Evolutionary conservation across 1,140 invertebrate genomes (phyloP).

Genomic region (Caenorhabditis briggsae): DNA sequence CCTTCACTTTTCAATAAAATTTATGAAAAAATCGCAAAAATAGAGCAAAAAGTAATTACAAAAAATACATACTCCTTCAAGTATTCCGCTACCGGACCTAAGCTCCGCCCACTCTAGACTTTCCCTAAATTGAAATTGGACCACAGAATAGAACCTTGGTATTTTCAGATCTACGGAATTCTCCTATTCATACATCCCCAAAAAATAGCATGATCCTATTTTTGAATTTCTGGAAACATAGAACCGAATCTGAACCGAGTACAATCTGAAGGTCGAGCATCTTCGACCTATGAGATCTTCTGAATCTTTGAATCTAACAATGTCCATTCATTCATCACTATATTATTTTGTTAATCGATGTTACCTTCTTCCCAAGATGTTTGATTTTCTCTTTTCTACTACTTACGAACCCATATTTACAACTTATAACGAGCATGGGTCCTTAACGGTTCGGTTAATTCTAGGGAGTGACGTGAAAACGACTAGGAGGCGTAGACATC

Average conservation of each 20-base stretch:
- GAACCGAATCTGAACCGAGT: neutral
- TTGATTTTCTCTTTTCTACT: neutral
- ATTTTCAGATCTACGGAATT: no score
- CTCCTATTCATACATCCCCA: no score
- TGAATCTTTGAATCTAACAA: neutral
- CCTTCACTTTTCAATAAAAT: no score
- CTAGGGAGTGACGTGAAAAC: neutral
- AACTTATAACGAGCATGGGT: constrained; percentile 24
- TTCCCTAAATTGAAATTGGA: no score
- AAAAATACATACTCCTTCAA: no score
- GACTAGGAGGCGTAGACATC: neutral
- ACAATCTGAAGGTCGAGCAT: neutral
- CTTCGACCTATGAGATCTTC: neutral
- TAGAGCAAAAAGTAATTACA: no score
- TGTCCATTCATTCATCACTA: neutral
- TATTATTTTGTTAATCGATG: neutral
- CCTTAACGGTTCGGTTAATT: constrained; percentile 35
- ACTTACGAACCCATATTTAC: neutral
- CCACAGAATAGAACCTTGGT: no score
- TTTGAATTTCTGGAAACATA: no score
- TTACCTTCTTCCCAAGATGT: neutral
- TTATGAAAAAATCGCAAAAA: no score
- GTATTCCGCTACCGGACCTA: no score
- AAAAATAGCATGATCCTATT: no score
- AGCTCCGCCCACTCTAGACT: no score